phyloP scores from a whole-genome alignment of 2,113 vertebrate genomes.

The Parus major region DNA sequence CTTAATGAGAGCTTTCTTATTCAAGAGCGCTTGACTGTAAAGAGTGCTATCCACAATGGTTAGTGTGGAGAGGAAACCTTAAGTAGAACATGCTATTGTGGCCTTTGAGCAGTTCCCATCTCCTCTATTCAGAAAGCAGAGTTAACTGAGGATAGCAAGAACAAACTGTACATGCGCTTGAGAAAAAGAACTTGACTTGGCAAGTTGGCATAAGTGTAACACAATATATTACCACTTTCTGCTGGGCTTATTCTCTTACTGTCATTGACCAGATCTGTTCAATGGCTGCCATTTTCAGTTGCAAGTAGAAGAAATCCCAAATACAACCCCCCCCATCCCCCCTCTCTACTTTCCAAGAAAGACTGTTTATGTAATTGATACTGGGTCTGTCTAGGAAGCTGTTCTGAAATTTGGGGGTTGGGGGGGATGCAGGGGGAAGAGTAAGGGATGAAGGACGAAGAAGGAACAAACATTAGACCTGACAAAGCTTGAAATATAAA shows the following conservation, averaged over 20 bases:
- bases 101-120: conserved; percentile 70
- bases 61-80: conserved; percentile 64
- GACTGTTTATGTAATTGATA: conserved; percentile 64
- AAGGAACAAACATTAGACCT: conserved; percentile 61
- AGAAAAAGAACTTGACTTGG: conserved; percentile 73
- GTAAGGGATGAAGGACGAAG: background rate
- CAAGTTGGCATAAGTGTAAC: conserved; percentile 67
- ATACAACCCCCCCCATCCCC: background rate
- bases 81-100: conserved; percentile 71
- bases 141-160: conserved; percentile 66
- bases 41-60: conserved; percentile 63
- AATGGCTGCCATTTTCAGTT: conserved; percentile 59
- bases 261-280: conserved; percentile 70
- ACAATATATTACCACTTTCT: conserved; percentile 74
- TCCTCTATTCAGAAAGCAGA: conserved; percentile 68
- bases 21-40: conserved; percentile 66
- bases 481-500: conserved; percentile 79
- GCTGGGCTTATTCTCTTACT: conserved; percentile 67
- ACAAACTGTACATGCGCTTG: conserved; percentile 66
- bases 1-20: conserved; percentile 57
- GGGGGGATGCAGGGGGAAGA: background rate
- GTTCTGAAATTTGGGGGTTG: background rate
- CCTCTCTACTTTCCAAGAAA: conserved; percentile 72
- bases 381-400: conserved; percentile 66
- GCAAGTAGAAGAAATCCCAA: conserved; percentile 50